A percentile compares a stretch with the other conserved stretches of the same genome.
These are phyloP conservation scores for Phrynocephalus forsythii DNA, from an alignment of 2,797 vertebrate species.

Conservation along the genomic window DNA sequence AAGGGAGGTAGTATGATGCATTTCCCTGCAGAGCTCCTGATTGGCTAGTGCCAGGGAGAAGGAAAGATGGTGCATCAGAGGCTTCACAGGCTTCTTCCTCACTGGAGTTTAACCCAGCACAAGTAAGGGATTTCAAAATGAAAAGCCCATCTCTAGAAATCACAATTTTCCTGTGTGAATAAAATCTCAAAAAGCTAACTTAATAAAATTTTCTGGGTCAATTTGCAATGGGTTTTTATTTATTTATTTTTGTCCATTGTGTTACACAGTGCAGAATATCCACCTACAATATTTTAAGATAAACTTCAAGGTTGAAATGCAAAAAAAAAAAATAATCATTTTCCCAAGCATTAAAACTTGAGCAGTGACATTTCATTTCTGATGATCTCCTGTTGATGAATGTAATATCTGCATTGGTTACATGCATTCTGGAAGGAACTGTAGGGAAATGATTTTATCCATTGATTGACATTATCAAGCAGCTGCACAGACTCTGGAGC, in stretches of 20 bases:
- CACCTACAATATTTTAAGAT: conserved; percentile 10
- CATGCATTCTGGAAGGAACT: conserved; percentile 69
- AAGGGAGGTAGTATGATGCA: too few relatives aligned
- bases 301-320: neutral
- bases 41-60: too few relatives aligned
- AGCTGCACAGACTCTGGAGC: conserved; percentile 74
- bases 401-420: conserved; percentile 61
- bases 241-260: conserved; percentile 44
- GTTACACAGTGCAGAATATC: conserved; percentile 33
- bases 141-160: too few relatives aligned
- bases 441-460: conserved; percentile 75
- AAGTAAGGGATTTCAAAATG: too few relatives aligned
- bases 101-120: too few relatives aligned
- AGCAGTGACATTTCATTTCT: conserved; percentile 48
- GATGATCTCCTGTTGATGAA: conserved; percentile 26
- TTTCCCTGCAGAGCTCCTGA: too few relatives aligned
- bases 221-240: neutral
- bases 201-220: conserved; percentile 57
- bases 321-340: neutral
- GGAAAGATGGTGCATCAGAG: too few relatives aligned
- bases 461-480: conserved; percentile 82
- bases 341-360: conserved; percentile 43
- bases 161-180: too few relatives aligned
- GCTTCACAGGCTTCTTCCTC: too few relatives aligned
- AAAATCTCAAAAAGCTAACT: conserved; percentile 58